These are phyloP conservation scores for Anthoptus insignis DNA, from an alignment of 2,888 invertebrate species.

Conservation along the genomic window DNA sequence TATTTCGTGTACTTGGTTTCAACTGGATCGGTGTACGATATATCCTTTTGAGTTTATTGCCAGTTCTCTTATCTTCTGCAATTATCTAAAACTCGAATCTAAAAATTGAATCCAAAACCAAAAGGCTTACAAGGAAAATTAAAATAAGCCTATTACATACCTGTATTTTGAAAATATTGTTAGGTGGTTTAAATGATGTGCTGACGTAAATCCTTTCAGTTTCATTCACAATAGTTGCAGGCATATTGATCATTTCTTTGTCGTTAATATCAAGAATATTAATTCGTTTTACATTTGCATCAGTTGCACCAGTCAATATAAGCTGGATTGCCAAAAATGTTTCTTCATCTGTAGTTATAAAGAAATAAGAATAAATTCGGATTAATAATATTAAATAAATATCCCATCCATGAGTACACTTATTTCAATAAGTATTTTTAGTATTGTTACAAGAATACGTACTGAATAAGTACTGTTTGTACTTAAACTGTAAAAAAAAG, in stretches of 20 bases:
- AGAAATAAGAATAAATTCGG: neutral
- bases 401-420: too few relatives aligned
- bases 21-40: conserved; percentile 5
- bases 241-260: conserved; percentile 4
- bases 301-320: neutral
- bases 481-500: too few relatives aligned
- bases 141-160: conserved; percentile 2
- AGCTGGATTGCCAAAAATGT: conserved; percentile 12
- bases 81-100: conserved; percentile 10
- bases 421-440: too few relatives aligned
- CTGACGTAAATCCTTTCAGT: conserved; percentile 5
- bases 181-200: neutral
- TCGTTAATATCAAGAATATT: conserved; percentile 3
- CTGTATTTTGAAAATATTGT: conserved; percentile 9
- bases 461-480: too few relatives aligned
- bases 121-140: too few relatives aligned
- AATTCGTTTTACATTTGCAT: conserved; percentile 7
- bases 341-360: neutral
- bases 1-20: conserved; percentile 6
- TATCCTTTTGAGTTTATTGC: neutral
- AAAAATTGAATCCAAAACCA: too few relatives aligned
- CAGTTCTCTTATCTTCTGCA: neutral
- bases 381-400: too few relatives aligned
- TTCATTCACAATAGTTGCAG: neutral
- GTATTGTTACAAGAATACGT: too few relatives aligned